Evolutionary conservation across 2,113 vertebrate genomes (phyloP).

Genomic region (Malurus alboscapulatus): DNA sequence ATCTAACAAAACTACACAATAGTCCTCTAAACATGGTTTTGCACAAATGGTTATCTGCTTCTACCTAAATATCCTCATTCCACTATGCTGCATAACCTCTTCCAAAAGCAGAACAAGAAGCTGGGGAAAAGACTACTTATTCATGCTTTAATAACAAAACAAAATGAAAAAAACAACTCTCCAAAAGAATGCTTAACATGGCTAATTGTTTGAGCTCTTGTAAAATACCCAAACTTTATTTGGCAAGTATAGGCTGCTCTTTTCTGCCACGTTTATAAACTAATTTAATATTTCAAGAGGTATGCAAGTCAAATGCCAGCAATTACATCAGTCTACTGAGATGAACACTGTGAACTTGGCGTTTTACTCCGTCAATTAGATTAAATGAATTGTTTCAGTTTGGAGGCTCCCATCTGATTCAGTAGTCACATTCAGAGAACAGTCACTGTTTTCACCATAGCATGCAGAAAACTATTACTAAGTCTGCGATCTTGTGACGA

Average conservation of each 20-base stretch:
- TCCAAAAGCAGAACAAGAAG: background rate
- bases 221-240: constrained; percentile 47
- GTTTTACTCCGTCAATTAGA: constrained; percentile 14
- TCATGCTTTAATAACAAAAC: background rate
- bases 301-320: constrained; percentile 55
- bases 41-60: background rate
- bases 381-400: constrained; percentile 35
- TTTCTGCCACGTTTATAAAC: constrained; percentile 65
- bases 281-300: constrained; percentile 63
- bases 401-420: constrained; percentile 44
- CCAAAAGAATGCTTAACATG: background rate
- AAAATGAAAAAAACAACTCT: constrained; percentile 7
- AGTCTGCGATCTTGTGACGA: background rate
- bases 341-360: constrained; percentile 53
- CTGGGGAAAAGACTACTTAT: background rate
- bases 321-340: constrained; percentile 57
- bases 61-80: background rate
- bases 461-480: background rate
- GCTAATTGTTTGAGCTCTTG: constrained; percentile 20
- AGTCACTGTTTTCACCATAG: background rate
- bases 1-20: background rate
- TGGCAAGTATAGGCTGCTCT: constrained; percentile 36
- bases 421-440: background rate
- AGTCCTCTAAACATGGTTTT: background rate
- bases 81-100: background rate